phyloP scores from a whole-genome alignment of 1,140 invertebrate species.

The Sarcophaga bullata region DNA sequence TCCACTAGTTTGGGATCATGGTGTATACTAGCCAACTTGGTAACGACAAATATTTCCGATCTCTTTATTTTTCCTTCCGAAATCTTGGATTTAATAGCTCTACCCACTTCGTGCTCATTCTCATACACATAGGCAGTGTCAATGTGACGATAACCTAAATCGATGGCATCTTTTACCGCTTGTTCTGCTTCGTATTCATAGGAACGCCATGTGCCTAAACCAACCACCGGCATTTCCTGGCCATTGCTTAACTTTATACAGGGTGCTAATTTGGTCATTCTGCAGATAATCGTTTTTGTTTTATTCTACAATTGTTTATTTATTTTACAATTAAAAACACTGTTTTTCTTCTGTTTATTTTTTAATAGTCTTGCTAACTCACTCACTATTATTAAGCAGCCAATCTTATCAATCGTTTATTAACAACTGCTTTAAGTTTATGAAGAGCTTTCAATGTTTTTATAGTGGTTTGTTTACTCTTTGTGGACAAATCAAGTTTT shows the following conservation, averaged over 20 bases:
- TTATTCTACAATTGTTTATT: constrained; percentile 40
- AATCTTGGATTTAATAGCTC: constrained; percentile 75
- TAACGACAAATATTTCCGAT: constrained; percentile 76
- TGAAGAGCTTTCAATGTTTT: neutral
- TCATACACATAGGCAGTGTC: constrained; percentile 83
- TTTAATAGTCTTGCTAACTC: neutral
- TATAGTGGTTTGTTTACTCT: neutral
- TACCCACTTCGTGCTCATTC: constrained; percentile 79
- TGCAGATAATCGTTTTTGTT: constrained; percentile 29
- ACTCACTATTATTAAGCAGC: neutral
- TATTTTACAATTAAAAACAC: neutral
- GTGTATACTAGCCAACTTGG: constrained; percentile 70
- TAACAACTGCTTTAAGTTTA: neutral
- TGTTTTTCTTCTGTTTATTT: neutral
- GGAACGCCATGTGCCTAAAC: constrained; percentile 81
- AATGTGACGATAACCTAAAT: constrained; percentile 78
- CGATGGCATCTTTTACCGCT: constrained; percentile 74
- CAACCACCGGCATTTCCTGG: constrained; percentile 73
- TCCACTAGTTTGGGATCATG: constrained; percentile 62
- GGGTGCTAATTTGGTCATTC: constrained; percentile 63
- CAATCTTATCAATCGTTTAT: too few species aligned
- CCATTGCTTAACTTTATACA: constrained; percentile 71
- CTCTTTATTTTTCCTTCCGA: constrained; percentile 73
- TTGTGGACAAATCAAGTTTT: neutral
- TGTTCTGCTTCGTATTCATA: constrained; percentile 70